These are phyloP conservation scores for Crax fasciolata DNA, from an alignment of 2,797 vertebrate genomes.

Conservation along the genomic window DNA sequence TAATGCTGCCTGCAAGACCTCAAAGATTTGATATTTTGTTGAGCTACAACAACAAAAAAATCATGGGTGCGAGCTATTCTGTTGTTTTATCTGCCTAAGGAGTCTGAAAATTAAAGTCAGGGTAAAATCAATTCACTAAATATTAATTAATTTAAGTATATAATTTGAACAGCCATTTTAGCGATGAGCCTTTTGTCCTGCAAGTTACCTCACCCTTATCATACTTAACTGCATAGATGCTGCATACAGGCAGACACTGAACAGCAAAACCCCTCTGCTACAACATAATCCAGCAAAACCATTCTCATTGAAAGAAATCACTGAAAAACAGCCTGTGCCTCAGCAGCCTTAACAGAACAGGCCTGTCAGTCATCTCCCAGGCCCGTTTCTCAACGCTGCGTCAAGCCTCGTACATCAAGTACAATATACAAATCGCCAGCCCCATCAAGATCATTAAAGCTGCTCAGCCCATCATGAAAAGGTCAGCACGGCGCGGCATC, in stretches of 20 bases:
- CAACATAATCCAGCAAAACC: constrained; percentile 22
- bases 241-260: constrained; percentile 55
- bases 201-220: constrained; percentile 38
- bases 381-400: constrained; percentile 44
- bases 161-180: constrained; percentile 66
- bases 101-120: constrained; percentile 61
- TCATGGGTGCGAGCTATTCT: background rate
- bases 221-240: constrained; percentile 29
- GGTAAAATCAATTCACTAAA: constrained; percentile 75
- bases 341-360: constrained; percentile 52
- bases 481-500: constrained; percentile 76
- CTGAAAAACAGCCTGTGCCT: constrained; percentile 28
- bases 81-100: constrained; percentile 58
- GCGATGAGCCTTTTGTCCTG: constrained; percentile 63
- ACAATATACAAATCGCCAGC: constrained; percentile 79
- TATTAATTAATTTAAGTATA: constrained; percentile 70
- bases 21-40: constrained; percentile 53
- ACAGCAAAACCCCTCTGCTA: constrained; percentile 43
- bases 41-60: background rate
- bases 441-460: constrained; percentile 82
- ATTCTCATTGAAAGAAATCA: constrained; percentile 29
- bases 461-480: constrained; percentile 67
- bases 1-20: constrained; percentile 52
- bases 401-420: constrained; percentile 67
- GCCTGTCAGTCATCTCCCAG: constrained; percentile 20